phyloP scores from a whole-genome alignment of 2,113 vertebrate genomes.

The Xenopus tropicalis region UCB_Xtro_10.0 CM004449.2:82091001-82091500 shows the following conservation, averaged over 20 bases:
- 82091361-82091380: not conserved
- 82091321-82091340: constrained; percentile 10
- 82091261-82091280: constrained; percentile 3
- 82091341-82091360: not conserved
- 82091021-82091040: too few species aligned
- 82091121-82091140: too few species aligned
- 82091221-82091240: constrained; percentile 14
- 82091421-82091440: not conserved
- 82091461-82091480: too few species aligned
- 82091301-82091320: constrained; percentile 5
- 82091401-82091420: not conserved
- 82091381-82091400: not conserved
- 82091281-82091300: constrained; percentile 21
- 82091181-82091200: constrained; percentile 23
- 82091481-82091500: too few species aligned
- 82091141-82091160: not conserved
- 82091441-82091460: too few species aligned
- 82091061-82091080: too few species aligned
- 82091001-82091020: too few species aligned
- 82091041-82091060: too few species aligned
- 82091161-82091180: constrained; percentile 7
- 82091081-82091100: too few species aligned
- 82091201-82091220: constrained; percentile 25
- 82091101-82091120: too few species aligned
- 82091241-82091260: constrained; percentile 20